Evolutionary conservation across 2,888 invertebrate species (phyloP).

Genomic region (Pheosia gnoma): DNA sequence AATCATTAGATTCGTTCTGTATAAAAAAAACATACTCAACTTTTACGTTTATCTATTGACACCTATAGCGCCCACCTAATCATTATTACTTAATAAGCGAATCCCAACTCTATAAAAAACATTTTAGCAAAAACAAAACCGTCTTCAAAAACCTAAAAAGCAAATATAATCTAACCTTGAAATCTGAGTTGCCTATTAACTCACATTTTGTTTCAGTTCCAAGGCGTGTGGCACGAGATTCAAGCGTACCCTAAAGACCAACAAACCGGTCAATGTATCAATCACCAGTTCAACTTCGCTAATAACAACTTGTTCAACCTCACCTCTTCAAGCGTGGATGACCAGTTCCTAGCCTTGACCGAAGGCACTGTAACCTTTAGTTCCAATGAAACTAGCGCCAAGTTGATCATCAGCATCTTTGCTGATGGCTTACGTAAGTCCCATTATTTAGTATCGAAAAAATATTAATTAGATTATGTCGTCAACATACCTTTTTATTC

Average conservation of each 20-base stretch:
- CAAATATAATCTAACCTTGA: too few species aligned
- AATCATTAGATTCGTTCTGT: too few species aligned
- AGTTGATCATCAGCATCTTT: slow-evolving; percentile 49
- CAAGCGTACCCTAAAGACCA: slow-evolving; percentile 60
- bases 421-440: slow-evolving; percentile 42
- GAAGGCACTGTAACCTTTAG: slow-evolving; percentile 42
- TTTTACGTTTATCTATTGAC: too few species aligned
- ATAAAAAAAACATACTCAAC: too few species aligned
- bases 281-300: slow-evolving; percentile 46
- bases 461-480: too few species aligned
- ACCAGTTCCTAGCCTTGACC: slow-evolving; percentile 42
- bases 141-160: too few species aligned
- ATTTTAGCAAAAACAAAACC: too few species aligned
- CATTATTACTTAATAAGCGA: too few species aligned
- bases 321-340: slow-evolving; percentile 47
- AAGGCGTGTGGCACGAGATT: slow-evolving; percentile 63
- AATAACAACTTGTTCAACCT: slow-evolving; percentile 43
- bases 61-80: too few species aligned
- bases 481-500: too few species aligned
- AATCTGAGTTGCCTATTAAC: too few species aligned
- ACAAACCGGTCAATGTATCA: slow-evolving; percentile 60
- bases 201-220: slow-evolving; percentile 48
- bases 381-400: slow-evolving; percentile 50
- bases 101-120: too few species aligned
- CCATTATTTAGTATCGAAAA: neutral